Conservation (phyloP, 2,797 vertebrate genomes). For the Cirrhinus mrigala region DNA sequence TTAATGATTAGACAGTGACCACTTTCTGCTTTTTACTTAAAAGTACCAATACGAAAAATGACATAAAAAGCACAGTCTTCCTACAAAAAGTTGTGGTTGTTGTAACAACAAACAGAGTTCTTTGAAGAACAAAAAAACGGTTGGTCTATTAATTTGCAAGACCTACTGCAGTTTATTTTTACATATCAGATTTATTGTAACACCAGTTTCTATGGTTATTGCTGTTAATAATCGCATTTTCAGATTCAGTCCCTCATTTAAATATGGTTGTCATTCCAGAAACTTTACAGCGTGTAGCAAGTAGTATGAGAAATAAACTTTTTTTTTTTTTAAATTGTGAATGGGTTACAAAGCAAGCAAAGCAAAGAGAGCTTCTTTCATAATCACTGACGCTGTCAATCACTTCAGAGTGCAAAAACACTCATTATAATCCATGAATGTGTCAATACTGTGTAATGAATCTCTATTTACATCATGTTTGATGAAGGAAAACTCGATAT, state of each 20-base stretch:
- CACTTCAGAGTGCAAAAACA: not conserved
- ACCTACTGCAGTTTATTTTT: not conserved
- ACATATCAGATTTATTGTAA: not conserved
- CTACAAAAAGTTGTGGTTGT: not conserved
- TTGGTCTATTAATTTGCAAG: too few species aligned
- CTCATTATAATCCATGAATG: not conserved
- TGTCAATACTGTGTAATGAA: not conserved
- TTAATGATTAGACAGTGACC: not conserved
- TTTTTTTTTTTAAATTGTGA: not conserved
- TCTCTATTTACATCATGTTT: not conserved
- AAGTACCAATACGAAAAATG: not conserved
- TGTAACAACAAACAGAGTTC: not conserved
- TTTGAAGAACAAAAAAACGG: not conserved
- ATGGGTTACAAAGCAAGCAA: not conserved
- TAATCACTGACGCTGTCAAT: slow-evolving; percentile 1
- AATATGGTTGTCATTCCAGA: not conserved
- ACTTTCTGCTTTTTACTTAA: not conserved
- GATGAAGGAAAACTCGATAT: not conserved
- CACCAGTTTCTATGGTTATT: not conserved
- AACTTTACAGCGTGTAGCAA: not conserved
- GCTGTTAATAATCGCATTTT: not conserved
- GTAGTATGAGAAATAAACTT: not conserved
- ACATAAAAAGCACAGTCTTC: not conserved
- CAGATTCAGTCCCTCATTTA: not conserved
- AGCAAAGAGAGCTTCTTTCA: not conserved